phyloP scores from a whole-genome alignment of 2,113 vertebrate species.

The Amphiprion percula region DNA sequence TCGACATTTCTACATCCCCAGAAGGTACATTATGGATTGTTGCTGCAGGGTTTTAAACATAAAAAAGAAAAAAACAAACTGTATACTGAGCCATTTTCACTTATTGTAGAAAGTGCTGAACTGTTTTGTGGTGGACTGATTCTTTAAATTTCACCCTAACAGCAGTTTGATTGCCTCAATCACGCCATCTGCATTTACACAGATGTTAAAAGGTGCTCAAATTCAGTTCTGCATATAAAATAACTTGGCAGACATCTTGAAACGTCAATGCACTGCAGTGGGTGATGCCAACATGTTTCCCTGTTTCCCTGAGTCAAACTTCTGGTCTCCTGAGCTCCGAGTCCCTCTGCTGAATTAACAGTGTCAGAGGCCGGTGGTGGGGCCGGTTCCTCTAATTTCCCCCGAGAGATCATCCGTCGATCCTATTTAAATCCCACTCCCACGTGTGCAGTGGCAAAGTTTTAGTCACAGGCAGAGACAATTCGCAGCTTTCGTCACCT shows the following conservation, averaged over 20 bases:
- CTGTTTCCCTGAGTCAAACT: constrained; percentile 33
- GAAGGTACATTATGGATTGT: not conserved
- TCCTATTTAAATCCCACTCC: constrained; percentile 67
- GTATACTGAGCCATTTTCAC: no score
- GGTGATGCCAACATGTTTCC: constrained; percentile 15
- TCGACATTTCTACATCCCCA: no score
- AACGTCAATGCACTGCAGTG: not conserved
- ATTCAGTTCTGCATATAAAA: not conserved
- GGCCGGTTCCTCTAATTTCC: constrained; percentile 54
- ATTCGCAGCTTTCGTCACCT: constrained; percentile 77
- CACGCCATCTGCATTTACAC: not conserved
- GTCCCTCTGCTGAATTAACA: constrained; percentile 38
- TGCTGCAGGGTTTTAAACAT: not conserved
- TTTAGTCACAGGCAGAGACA: constrained; percentile 68
- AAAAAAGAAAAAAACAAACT: no score
- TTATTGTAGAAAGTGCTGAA: no score
- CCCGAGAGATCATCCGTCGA: constrained; percentile 45
- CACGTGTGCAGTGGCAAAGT: constrained; percentile 54
- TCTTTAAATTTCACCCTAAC: not conserved
- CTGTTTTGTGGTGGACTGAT: no score
- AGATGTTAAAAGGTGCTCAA: not conserved
- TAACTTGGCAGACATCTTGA: not conserved
- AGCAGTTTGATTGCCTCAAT: not conserved
- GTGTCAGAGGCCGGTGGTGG: constrained; percentile 10
- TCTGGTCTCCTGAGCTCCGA: constrained; percentile 32